A percentile compares a stretch with the other conserved stretches of the same genome.
Conservation (phyloP, 2,113 vertebrate genomes). For the Alosa alosa region DNA sequence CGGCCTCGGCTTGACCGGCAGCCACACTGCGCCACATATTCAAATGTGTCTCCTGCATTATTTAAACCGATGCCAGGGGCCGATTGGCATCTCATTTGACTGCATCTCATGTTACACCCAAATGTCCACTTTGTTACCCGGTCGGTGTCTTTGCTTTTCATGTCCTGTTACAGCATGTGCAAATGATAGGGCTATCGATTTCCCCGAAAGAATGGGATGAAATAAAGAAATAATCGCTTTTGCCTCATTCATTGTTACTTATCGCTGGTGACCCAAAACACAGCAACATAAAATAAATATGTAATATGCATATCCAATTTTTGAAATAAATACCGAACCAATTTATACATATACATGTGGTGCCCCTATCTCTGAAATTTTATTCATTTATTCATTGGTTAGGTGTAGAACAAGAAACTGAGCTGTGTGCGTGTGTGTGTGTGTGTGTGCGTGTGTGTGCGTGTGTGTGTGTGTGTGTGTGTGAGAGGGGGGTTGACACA, state of each 20-base stretch:
- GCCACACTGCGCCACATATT: neutral
- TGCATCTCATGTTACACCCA: neutral
- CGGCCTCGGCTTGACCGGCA: neutral
- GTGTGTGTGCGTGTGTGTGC: neutral
- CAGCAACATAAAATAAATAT: conserved; percentile 23
- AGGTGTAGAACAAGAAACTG: conserved; percentile 42
- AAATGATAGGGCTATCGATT: neutral
- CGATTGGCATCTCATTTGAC: neutral
- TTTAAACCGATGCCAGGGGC: neutral
- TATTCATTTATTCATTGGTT: conserved; percentile 54
- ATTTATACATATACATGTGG: conserved; percentile 13
- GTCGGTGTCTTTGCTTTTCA: neutral
- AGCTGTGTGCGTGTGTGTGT: neutral
- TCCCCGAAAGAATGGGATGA: neutral
- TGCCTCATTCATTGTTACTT: neutral
- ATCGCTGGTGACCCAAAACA: neutral
- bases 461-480: neutral
- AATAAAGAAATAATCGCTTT: neutral
- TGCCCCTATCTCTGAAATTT: conserved; percentile 23
- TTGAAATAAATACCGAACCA: conserved; percentile 32
- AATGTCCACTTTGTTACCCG: neutral
- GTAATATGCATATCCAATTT: conserved; percentile 27
- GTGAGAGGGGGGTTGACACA: conserved; percentile 12
- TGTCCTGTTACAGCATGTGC: neutral
- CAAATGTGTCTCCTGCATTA: neutral